These are phyloP conservation scores for Adelognathus sp. DNA, from an alignment of 2,888 invertebrate species.

Conservation along the genomic window DNA sequence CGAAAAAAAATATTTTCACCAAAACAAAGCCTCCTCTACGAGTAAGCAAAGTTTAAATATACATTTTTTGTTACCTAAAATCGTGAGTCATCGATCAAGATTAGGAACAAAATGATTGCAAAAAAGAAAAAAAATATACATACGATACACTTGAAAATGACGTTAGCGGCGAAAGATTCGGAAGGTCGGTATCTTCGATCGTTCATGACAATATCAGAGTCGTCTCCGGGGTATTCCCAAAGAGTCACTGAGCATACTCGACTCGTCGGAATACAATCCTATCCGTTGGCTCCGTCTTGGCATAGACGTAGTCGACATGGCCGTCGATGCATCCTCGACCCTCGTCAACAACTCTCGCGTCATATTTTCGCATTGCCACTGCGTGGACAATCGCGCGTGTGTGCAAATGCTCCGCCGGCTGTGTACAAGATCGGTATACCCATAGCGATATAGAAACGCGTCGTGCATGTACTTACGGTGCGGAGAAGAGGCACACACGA, in stretches of 20 bases:
- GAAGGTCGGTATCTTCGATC: constrained; percentile 28
- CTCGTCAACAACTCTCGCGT: constrained; percentile 44
- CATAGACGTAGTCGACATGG: constrained; percentile 8
- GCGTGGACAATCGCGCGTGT: constrained; percentile 12
- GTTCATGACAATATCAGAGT: constrained; percentile 29
- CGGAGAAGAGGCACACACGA: constrained; percentile 21
- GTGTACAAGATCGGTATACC: not conserved
- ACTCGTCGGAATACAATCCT: constrained; percentile 22
- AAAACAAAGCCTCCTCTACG: too few species aligned
- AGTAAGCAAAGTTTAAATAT: too few species aligned
- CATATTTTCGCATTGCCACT: constrained; percentile 31
- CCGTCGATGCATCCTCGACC: constrained; percentile 34
- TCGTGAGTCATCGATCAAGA: not conserved
- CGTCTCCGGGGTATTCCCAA: constrained; percentile 27
- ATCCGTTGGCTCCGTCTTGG: constrained; percentile 5
- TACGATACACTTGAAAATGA: constrained; percentile 46
- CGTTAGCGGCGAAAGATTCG: constrained; percentile 28
- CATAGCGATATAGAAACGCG: not conserved
- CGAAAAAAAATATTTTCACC: too few species aligned
- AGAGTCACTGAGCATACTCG: constrained; percentile 37
- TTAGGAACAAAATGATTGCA: not conserved
- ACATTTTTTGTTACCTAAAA: not conserved
- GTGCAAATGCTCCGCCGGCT: not conserved
- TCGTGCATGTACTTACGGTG: constrained; percentile 41
- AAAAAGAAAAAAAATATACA: constrained; percentile 14